Base-by-base conservation (phyloP, 1,140 invertebrate species). In the Caligus rogercresseyi region DNA sequence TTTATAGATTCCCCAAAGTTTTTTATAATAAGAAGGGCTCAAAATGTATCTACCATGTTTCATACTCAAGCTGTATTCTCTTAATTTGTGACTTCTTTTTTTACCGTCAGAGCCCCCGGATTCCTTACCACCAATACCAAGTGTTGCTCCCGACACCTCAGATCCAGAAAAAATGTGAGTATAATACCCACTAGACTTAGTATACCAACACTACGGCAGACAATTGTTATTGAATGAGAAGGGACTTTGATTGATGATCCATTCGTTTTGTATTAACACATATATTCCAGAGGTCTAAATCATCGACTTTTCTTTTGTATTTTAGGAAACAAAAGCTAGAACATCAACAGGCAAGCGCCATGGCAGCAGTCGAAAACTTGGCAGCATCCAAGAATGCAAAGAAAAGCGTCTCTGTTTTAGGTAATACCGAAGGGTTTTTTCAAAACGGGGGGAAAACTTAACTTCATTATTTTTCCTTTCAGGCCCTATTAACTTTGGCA, bases 401-500 rank as follows among this genome's bases (percentile, higher is more conserved):
- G 16, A 19, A 19, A 20, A 54, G 53, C 16, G n/a, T 54, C 21
- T 23, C 21, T 7, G n/a, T 19, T 54, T 16, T 54, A 20, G n/a
- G n/a, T 19, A 54, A 23, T 7, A 23, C n/a, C 18, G 20, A 56
- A 43, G 7, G 7, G 7, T 43, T 43, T 43, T 7, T 43, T 11
- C 7, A 43, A 43, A 43, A 11, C n/a, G n/a, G n/a, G n/a, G n/a
- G n/a, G 7, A 43, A 7, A 43, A 43, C n/a, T n/a, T 43, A 7
- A 43, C n/a, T 11, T 43, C n/a, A 11, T 43, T n/a, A 11, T 43
- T n/a, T n/a, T 43, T 43, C 7, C n/a, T 43, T 43, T 7, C 7
- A 43, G 31, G 31, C n/a, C 31, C 31, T n/a, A 82, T 90, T 63
- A 86, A 91, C 70, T 79, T 91, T 62, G 84, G 85, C 0, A 79